Percentiles rank a stretch among this genome's conserved stretches.
These are phyloP conservation scores for Ginglymostoma cirratum DNA, from an alignment of 2,113 vertebrate species.

Conservation along the genomic window DNA sequence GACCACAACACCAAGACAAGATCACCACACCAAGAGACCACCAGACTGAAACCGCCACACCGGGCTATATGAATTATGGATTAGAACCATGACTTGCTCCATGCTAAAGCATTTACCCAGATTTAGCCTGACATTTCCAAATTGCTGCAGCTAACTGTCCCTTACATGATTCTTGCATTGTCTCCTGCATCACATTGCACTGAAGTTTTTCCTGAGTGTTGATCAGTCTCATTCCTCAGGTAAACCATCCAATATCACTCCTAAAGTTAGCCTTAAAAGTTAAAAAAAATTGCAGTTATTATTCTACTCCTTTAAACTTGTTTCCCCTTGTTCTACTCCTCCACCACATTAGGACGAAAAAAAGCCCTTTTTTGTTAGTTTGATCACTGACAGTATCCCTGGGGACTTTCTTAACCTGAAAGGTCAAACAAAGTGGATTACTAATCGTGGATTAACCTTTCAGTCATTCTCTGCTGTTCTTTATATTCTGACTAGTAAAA, in stretches of 20 bases:
- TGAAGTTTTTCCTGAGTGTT: background rate
- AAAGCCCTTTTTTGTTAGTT: background rate
- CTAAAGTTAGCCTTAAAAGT: background rate
- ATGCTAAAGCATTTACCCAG: background rate
- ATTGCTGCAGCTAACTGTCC: background rate
- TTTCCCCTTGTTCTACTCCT: background rate
- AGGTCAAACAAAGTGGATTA: background rate
- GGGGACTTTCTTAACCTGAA: background rate
- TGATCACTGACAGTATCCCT: background rate
- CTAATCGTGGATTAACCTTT: background rate
- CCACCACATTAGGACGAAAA: background rate
- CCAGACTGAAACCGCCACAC: no score
- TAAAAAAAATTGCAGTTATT: background rate
- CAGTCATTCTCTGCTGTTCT: no score
- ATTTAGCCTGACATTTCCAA: background rate
- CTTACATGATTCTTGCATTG: background rate
- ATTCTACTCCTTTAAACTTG: background rate
- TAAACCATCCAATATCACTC: background rate
- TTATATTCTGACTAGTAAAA: no score
- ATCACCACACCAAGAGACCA: no score
- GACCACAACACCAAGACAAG: no score
- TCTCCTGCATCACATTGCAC: background rate
- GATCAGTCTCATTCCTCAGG: background rate
- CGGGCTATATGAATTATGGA: background rate
- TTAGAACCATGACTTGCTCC: background rate